Evolutionary conservation across 2,888 invertebrate species (phyloP), one percentile per base, ranked within the genome.

Genomic region (Pemphredon lugubris): DNA sequence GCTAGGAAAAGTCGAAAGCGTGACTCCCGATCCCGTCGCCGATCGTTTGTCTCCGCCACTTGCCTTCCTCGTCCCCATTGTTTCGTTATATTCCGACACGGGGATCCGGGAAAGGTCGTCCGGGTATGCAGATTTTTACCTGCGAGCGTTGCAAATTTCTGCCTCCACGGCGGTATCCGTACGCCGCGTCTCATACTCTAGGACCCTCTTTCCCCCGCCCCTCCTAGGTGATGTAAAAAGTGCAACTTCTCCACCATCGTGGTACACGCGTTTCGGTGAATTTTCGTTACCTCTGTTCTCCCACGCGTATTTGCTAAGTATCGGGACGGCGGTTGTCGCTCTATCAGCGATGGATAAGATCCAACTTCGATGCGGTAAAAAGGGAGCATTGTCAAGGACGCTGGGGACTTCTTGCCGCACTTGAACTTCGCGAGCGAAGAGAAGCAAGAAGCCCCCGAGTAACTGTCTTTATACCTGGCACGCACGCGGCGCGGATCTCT

Each of bases 61-160:
- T 63, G 45, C 65, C 77, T 51, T 45, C 67, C 4, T 7, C 44
- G 45, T 30, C 61, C 9, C 63, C 37, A 73, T 82, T 76, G 79
- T 80, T 72, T 77, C 65, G 23, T 14, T 45, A 9, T 20, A 26
- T 57, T 42, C 42, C 14, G 42, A 48, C 48, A 55, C 40, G 48
- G 39, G 54, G 59, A 55, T 47, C 34, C 32, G 2, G 11, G 39
- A 50, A 44, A 57, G 66, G 60, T 50, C 7, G 57, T 53, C 6
- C 4, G 54, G 54, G 39, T 77, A 81, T 77, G 77, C 72, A 82
- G 79, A 83, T 82, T 77, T 76, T 63, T 69, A 82, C 82, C 82
- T 82, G 75, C 21, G 9, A 67, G 61, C 82, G 73, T 80, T 69
- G n/a, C 63, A 48, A 77, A 76, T 76, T 66, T 74, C 48, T 23